These are phyloP conservation scores for Rhadina sibilatrix DNA, from an alignment of 2,113 vertebrate genomes.

Conservation along the genomic window DNA sequence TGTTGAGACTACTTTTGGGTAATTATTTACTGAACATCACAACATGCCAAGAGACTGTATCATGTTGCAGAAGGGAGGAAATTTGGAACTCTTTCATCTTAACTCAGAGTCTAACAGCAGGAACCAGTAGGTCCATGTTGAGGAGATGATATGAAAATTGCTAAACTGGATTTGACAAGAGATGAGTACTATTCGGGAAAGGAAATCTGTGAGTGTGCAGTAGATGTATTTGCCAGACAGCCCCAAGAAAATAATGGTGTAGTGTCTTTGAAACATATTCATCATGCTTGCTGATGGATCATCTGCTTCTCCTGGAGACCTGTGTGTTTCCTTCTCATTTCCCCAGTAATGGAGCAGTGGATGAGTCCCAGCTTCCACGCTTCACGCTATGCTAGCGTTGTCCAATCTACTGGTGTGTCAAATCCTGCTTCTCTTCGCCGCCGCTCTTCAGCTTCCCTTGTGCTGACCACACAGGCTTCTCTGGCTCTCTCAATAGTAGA, in stretches of 20 bases:
- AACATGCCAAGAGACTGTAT: not conserved
- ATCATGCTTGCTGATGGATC: not conserved
- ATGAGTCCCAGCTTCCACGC: not conserved
- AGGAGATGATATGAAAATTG: not conserved
- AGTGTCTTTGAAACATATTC: not conserved
- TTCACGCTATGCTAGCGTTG: not conserved
- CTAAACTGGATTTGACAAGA: not conserved
- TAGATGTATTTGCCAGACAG: not conserved
- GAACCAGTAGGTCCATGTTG: not conserved
- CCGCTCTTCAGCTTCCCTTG: not conserved
- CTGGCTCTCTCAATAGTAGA: not conserved
- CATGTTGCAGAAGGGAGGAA: not conserved
- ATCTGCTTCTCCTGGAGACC: not conserved
- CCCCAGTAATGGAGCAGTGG: not conserved
- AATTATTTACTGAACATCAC: not conserved
- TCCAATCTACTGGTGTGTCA: not conserved
- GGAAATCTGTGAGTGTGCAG: not conserved
- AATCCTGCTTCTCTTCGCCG: not conserved
- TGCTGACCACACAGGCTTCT: not conserved
- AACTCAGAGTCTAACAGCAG: not conserved
- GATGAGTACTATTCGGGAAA: not conserved
- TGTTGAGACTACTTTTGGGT: not conserved
- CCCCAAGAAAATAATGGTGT: not conserved
- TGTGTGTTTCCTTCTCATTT: not conserved
- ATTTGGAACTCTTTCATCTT: not conserved